A percentile compares a stretch with the other conserved stretches of the same genome.
phyloP scores from a whole-genome alignment of 2,113 vertebrate genomes.

The Psilopsiagon aurifrons region DNA sequence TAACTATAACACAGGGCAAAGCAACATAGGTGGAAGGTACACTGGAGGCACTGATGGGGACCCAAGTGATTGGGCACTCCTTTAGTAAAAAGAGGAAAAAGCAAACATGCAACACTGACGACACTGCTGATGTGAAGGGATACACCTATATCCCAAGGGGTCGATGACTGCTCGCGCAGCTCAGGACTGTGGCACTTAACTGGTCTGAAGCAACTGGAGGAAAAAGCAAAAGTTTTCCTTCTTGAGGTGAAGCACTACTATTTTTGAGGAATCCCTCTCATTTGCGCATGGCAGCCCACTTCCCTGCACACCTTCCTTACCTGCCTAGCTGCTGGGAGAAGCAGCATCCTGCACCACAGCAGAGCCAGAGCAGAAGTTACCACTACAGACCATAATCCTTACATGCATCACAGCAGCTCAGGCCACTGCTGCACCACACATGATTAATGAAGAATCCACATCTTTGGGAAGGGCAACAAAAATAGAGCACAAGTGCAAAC shows the following conservation, averaged over 20 bases:
- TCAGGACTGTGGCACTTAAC: neutral
- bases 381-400: rapidly evolving
- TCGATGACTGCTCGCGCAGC: neutral
- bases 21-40: neutral
- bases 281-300: neutral
- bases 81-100: neutral
- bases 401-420: rapidly evolving
- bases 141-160: neutral
- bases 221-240: neutral
- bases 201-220: neutral
- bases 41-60: neutral
- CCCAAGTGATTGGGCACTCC: neutral
- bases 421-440: neutral
- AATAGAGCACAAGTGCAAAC: neutral
- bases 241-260: neutral
- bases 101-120: neutral
- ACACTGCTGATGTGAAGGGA: neutral
- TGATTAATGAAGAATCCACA: neutral
- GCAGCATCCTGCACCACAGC: neutral
- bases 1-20: neutral
- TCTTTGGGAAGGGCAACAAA: neutral
- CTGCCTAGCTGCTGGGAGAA: neutral
- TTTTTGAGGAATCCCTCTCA: neutral
- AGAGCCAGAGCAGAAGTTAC: neutral
- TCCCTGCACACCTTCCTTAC: neutral